Evolutionary conservation across 2,888 invertebrate species (phyloP).

Genomic region (Allacma fusca): DNA sequence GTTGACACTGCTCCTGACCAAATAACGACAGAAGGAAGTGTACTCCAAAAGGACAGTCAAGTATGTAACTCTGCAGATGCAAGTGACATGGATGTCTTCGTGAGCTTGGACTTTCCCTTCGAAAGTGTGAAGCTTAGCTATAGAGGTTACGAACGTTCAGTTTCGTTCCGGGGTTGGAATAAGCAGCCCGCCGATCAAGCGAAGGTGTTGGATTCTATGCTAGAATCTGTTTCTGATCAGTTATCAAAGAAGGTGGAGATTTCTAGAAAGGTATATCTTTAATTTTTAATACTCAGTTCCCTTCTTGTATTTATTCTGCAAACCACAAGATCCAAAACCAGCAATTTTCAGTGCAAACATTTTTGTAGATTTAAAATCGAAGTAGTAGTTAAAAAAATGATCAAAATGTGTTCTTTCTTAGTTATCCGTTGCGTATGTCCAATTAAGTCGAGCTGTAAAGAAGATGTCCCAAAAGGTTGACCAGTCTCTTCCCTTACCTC

Average conservation of each 20-base stretch:
- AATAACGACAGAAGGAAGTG: no score
- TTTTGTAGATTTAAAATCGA: no score
- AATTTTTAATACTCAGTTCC: no score
- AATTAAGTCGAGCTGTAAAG: neutral
- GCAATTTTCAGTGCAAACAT: no score
- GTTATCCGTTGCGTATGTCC: conserved; percentile 18
- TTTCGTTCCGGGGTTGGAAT: conserved; percentile 5
- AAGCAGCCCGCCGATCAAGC: conserved; percentile 16
- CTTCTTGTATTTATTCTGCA: no score
- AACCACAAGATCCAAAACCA: no score
- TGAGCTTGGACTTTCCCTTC: conserved; percentile 2
- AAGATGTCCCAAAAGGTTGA: conserved; percentile 19
- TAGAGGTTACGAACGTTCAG: conserved; percentile 21
- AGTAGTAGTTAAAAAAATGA: no score
- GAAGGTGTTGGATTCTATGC: conserved; percentile 18
- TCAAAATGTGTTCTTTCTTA: neutral
- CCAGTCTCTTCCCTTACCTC: conserved; percentile 2
- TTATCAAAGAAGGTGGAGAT: conserved; percentile 2
- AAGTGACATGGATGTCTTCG: conserved; percentile 19
- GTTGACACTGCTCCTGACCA: no score
- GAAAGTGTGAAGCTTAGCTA: conserved; percentile 24
- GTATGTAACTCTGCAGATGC: neutral
- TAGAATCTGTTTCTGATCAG: conserved; percentile 21
- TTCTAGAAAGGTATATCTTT: conserved; percentile 20
- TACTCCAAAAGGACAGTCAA: no score